Conservation (phyloP, 2,797 vertebrate genomes). For the Euthynnus affinis region DNA sequence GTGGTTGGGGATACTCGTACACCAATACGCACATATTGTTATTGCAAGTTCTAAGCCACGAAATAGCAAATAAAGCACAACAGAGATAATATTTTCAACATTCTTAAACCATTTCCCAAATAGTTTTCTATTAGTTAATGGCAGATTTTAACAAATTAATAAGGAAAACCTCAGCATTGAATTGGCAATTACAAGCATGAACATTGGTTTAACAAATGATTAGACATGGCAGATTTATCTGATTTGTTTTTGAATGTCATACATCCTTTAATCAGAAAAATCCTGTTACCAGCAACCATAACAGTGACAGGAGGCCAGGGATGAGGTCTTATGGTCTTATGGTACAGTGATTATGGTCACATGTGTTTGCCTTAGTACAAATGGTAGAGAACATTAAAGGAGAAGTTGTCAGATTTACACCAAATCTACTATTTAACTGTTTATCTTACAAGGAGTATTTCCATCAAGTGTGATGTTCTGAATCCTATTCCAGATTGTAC, state of each 20-base stretch:
- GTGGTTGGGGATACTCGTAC: too few relatives aligned
- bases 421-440: not conserved
- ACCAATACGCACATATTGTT: too few relatives aligned
- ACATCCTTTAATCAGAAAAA: not conserved
- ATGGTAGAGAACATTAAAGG: not conserved
- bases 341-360: not conserved
- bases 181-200: not conserved
- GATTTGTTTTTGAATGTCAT: not conserved
- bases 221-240: not conserved
- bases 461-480: too few relatives aligned
- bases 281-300: not conserved
- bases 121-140: too few relatives aligned
- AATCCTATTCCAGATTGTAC: not conserved
- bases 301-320: too few relatives aligned
- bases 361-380: not conserved
- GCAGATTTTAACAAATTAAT: not conserved
- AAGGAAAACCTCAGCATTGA: not conserved
- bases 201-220: not conserved
- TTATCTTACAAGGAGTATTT: not conserved
- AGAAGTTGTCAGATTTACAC: not conserved
- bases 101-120: too few relatives aligned
- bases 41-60: too few relatives aligned
- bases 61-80: too few relatives aligned
- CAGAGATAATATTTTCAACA: too few relatives aligned
- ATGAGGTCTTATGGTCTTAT: not conserved